These are phyloP conservation scores for Archivesica marissinica DNA, from an alignment of 1,140 invertebrate species.

Conservation along the genomic window DNA sequence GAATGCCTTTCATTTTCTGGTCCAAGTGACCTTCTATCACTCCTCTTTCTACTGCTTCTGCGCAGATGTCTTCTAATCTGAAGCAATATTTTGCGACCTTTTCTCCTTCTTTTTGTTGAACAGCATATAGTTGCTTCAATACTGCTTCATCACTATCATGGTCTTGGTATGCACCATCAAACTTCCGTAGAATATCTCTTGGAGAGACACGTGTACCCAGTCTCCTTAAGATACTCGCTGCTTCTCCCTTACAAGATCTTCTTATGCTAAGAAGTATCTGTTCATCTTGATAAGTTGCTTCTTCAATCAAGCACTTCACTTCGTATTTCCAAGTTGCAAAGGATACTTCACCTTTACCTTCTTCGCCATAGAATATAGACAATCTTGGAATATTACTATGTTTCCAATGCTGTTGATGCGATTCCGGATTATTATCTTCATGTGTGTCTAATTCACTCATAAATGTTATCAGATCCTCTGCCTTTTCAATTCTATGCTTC, in stretches of 20 bases:
- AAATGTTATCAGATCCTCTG: background rate
- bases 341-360: conserved; percentile 30
- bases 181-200: background rate
- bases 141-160: background rate
- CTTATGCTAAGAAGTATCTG: conserved; percentile 19
- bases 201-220: background rate
- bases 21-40: background rate
- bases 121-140: conserved; percentile 2
- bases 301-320: conserved; percentile 19
- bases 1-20: background rate
- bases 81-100: background rate
- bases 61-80: background rate
- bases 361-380: conserved; percentile 29
- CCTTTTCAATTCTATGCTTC: background rate
- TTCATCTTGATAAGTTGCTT: background rate
- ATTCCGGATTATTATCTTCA: background rate
- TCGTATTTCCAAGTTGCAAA: conserved; percentile 20
- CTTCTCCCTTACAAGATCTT: conserved; percentile 12
- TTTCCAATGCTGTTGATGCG: background rate
- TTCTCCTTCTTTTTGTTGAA: background rate
- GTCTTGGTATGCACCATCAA: background rate
- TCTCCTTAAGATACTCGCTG: conserved; percentile 16
- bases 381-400: background rate
- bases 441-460: background rate
- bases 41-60: background rate